Evolutionary conservation across 2,113 vertebrate genomes (phyloP), one percentile per base, ranked within the genome.

Genomic region (Sterna hirundo): DNA sequence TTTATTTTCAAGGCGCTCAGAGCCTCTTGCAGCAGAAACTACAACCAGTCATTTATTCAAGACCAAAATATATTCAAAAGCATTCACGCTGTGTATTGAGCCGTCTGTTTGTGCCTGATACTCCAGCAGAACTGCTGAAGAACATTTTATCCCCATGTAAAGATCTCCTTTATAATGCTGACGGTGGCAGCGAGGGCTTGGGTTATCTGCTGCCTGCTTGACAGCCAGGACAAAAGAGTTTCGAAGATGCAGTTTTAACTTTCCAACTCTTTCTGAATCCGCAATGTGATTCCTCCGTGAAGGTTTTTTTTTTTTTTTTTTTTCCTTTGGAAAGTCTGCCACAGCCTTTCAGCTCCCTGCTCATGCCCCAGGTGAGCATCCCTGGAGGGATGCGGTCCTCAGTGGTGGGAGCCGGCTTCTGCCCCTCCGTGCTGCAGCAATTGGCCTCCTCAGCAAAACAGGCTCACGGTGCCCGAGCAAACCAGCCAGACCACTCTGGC

Each of bases 171-270:
- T 68, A 1, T 6, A 9, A 25, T 5, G n/a, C 69, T 58, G 74
- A 10, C 2, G 3, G 55, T 20, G 38, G 46, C 66, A 55, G 66
- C 6, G 0, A 57, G 60, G 32, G 62, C 69, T 17, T 0, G 4
- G 77, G 49, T 60, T 51, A 13, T 46, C 87, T 38, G 78, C 52
- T 0, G 2, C 66, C 55, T 26, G 23, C 66, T 14, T n/a, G 66
- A 34, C 58, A 40, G 49, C 58, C 44, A 3, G 38, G 72, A 44
- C 58, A 69, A 7, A 68, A 42, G 29, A 15, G 38, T 6, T 27
- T 11, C 3, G 2, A 36, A 72, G 77, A 32, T 42, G 55, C 60
- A 57, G 34, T 5, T 32, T 36, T n/a, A 65, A 38, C 46, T 51
- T 49, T 7, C 70, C 49, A 15, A 2, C 30, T 44, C 71, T 25